phyloP scores from a whole-genome alignment of 2,797 vertebrate genomes.

The Acipenser transmontanus region DNA sequence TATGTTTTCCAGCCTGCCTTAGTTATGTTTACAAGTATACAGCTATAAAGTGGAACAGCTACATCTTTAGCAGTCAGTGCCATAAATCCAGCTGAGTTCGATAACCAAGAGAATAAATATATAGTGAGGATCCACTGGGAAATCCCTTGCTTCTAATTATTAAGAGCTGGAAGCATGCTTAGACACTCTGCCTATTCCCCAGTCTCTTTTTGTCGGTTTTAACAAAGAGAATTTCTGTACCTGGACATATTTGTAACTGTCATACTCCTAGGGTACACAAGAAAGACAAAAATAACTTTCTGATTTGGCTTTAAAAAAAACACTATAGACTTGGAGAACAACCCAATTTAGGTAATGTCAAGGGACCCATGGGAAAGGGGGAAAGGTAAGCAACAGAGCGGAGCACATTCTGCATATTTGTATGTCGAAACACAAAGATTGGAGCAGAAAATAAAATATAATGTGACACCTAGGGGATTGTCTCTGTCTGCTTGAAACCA shows the following conservation, averaged over 20 bases:
- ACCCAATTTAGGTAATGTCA: slow-evolving; percentile 40
- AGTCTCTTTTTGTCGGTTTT: slow-evolving; percentile 36
- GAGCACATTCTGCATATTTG: too few species aligned
- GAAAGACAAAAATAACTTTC: slow-evolving; percentile 32
- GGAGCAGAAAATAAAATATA: too few species aligned
- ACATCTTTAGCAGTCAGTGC: too few species aligned
- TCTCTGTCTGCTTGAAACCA: too few species aligned
- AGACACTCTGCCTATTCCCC: slow-evolving; percentile 54
- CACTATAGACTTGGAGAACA: slow-evolving; percentile 37
- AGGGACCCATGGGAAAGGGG: slow-evolving; percentile 10
- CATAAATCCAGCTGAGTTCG: not conserved
- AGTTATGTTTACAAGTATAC: too few species aligned
- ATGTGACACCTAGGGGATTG: too few species aligned
- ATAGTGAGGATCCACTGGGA: slow-evolving; percentile 53
- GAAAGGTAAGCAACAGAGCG: not conserved
- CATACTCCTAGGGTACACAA: slow-evolving; percentile 40
- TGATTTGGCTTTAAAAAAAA: slow-evolving; percentile 12
- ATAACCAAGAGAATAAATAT: slow-evolving; percentile 58
- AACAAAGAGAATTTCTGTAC: slow-evolving; percentile 51
- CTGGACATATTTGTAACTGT: slow-evolving; percentile 52
- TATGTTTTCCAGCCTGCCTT: too few species aligned
- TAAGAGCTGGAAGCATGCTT: slow-evolving; percentile 60
- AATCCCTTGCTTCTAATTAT: slow-evolving; percentile 63
- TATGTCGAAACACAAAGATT: too few species aligned
- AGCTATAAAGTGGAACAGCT: too few species aligned